Percentiles rank a stretch among this genome's conserved stretches.
Evolutionary conservation across 2,113 vertebrate species (phyloP).

Genomic region (Paratilapia polleni): DNA sequence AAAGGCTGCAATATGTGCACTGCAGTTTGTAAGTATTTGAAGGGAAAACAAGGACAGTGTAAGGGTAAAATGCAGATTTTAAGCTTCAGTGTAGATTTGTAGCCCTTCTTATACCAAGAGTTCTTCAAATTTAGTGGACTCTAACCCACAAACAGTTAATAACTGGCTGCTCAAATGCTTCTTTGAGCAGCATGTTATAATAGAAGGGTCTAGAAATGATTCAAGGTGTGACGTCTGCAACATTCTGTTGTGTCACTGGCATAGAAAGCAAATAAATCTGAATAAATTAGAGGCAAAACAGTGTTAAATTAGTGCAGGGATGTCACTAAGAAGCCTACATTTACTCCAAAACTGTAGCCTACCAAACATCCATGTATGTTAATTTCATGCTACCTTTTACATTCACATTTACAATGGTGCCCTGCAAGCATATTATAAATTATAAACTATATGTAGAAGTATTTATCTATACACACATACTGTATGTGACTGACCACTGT

Average conservation of each 20-base stretch:
- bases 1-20: neutral
- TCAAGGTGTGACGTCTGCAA: neutral
- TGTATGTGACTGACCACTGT: no score
- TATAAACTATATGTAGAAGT: no score
- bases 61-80: neutral
- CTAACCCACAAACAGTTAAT: no score
- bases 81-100: neutral
- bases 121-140: neutral
- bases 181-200: neutral
- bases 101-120: neutral
- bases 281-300: neutral
- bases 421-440: no score
- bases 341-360: neutral
- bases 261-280: neutral
- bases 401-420: neutral
- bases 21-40: neutral
- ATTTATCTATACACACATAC: no score
- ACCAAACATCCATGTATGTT: neutral
- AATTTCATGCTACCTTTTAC: neutral
- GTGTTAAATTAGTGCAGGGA: neutral
- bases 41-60: neutral
- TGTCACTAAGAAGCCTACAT: neutral
- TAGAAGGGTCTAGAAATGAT: neutral
- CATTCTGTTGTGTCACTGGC: neutral
- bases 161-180: neutral